Base-by-base conservation (phyloP, 2,888 invertebrate species). In the Patella pellucida region DNA sequence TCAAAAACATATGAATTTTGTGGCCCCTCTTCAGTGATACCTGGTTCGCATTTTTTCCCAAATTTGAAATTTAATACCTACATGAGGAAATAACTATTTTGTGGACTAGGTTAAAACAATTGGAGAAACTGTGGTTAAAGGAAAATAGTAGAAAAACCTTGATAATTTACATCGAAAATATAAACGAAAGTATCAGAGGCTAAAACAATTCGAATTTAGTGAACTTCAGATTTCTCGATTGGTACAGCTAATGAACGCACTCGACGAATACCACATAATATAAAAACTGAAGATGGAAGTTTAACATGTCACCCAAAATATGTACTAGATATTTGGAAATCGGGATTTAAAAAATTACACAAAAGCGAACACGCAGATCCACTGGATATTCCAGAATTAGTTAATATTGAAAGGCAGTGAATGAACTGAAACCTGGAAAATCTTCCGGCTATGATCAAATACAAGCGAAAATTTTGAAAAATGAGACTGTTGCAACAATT, bases 371-470 rank as follows among this genome's bases (percentile, higher is more conserved):
- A n/a, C n/a, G n/a, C n/a, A n/a, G n/a, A n/a, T n/a, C n/a, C n/a
- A n/a, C n/a, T n/a, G n/a, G 50, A 76, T 78, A 16, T 72, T 72
- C 41, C 3, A 74, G 50, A 27, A 73, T 11, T 76, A 78, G 52
- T 74, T 78, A n/a, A n/a, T n/a, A n/a, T 16, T 68, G 69, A 31
- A 71, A 71, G 0, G 74, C 76, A n/a, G 19, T 76, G 16, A 54
- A 56, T n/a, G 68, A 71, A 51, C 71, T 74, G 16, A 78, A 78
- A 68, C n/a, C 0, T 11, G 73, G 73, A 31, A 78, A 76, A 74
- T 69, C 78, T 56, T 16, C 15, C 19, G 76, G 78, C 1, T 41
- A 72, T 3, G 76, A 78, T 68, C 31, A 69, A 68, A 71, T 78
- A 15, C 74, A 68, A 9, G 62, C 62, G 12, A 68, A 69, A 56